Evolutionary conservation across 2,113 vertebrate genomes (phyloP).

Genomic region (Bujurquina vittata): DNA sequence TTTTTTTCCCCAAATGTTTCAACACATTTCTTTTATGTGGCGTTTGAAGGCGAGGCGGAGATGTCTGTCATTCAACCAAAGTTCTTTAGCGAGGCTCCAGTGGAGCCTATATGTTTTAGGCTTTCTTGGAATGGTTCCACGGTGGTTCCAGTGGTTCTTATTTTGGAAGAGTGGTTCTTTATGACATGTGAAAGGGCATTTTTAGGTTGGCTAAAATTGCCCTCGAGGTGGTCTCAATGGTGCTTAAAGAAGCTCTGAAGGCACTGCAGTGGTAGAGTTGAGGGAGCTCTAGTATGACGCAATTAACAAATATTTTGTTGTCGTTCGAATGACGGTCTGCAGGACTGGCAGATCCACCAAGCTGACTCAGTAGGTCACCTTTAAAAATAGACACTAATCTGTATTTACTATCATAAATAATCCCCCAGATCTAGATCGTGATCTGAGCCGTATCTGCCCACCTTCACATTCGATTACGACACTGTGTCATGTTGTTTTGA

Average conservation of each 20-base stretch:
- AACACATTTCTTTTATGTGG: background rate
- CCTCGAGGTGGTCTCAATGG: background rate
- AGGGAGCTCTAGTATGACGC: background rate
- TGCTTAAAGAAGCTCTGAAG: background rate
- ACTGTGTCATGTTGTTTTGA: constrained; percentile 24
- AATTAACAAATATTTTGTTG: background rate
- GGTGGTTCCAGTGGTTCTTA: background rate
- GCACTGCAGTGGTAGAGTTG: background rate
- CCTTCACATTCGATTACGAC: constrained; percentile 38
- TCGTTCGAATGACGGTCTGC: background rate
- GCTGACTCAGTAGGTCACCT: constrained; percentile 7
- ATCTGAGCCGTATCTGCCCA: constrained; percentile 13
- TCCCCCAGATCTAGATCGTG: constrained; percentile 22
- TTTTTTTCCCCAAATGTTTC: background rate
- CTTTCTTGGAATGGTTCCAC: background rate
- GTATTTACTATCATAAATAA: constrained; percentile 49
- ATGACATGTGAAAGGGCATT: background rate
- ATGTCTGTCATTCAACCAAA: background rate
- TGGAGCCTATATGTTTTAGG: background rate
- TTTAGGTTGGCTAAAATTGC: background rate
- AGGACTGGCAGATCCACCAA: background rate
- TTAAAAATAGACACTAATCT: constrained; percentile 56
- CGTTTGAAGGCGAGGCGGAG: background rate
- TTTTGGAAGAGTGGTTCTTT: background rate
- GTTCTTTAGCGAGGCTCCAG: background rate